A percentile compares a stretch with the other conserved stretches of the same genome.
These are phyloP conservation scores for Thymelicus sylvestris DNA, from an alignment of 2,888 invertebrate species.

Conservation along the genomic window DNA sequence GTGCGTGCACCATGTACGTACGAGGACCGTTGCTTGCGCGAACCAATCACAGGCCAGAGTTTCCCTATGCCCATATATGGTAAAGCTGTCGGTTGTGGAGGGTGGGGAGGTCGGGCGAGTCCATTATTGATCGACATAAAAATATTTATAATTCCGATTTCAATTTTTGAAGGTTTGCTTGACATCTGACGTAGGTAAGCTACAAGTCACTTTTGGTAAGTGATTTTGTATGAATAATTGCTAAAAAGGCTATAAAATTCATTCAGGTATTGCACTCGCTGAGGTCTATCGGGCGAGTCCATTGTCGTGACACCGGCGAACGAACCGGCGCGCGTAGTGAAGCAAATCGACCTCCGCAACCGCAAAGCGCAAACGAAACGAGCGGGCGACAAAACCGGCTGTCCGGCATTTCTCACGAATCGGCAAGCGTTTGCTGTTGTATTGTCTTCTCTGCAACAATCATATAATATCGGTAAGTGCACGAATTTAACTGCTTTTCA, in stretches of 20 bases:
- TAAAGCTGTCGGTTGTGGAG: slow-evolving; percentile 86
- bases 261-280: slow-evolving; percentile 58
- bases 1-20: slow-evolving; percentile 63
- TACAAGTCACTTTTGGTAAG: slow-evolving; percentile 51
- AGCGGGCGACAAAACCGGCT: slow-evolving; percentile 69
- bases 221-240: slow-evolving; percentile 55
- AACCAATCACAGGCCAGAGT: slow-evolving; percentile 87
- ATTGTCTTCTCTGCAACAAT: slow-evolving; percentile 55
- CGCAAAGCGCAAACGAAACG: too few species aligned
- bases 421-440: slow-evolving; percentile 65
- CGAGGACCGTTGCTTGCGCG: slow-evolving; percentile 79
- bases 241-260: slow-evolving; percentile 56
- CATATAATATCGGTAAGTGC: slow-evolving; percentile 60
- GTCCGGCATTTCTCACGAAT: slow-evolving; percentile 74
- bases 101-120: slow-evolving; percentile 79
- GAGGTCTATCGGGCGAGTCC: slow-evolving; percentile 73
- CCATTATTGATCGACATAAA: slow-evolving; percentile 59
- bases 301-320: slow-evolving; percentile 70
- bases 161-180: slow-evolving; percentile 61
- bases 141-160: slow-evolving; percentile 62
- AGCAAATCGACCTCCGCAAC: slow-evolving; percentile 70
- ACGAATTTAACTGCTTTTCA: not conserved
- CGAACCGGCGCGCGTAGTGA: slow-evolving; percentile 60
- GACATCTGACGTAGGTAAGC: slow-evolving; percentile 52
- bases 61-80: slow-evolving; percentile 93